Evolutionary conservation across 2,888 invertebrate genomes (phyloP).

Genomic region (Diarsia rubi): DNA sequence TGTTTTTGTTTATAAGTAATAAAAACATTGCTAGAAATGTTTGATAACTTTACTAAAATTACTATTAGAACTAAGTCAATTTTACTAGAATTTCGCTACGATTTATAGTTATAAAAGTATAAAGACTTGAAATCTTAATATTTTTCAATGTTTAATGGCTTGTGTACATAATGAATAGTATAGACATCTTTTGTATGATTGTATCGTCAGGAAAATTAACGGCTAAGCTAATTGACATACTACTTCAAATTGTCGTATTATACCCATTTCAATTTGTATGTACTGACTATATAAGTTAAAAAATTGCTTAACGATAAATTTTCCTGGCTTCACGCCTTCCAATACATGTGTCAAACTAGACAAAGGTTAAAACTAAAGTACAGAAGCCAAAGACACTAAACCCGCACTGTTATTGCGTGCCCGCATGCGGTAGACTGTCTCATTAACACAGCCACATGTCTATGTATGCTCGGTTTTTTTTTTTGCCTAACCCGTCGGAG

Average conservation of each 20-base stretch:
- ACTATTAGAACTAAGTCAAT: constrained; percentile 11
- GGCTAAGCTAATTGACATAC: background rate
- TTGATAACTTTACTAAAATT: constrained; percentile 32
- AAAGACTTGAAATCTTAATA: constrained; percentile 16
- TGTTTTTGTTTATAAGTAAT: constrained; percentile 12
- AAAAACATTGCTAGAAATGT: constrained; percentile 8
- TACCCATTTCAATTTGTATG: background rate
- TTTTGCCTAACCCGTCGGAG: no score
- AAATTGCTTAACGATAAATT: background rate
- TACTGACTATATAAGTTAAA: background rate
- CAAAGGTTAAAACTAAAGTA: background rate
- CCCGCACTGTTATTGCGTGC: background rate
- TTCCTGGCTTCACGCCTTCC: background rate
- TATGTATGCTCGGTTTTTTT: no score
- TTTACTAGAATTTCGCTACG: constrained; percentile 37
- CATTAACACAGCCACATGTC: no score
- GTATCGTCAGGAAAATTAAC: background rate
- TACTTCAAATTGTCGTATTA: background rate
- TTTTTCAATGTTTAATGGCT: constrained; percentile 11
- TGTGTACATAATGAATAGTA: background rate
- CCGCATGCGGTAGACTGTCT: constrained; percentile 34
- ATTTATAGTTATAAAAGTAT: constrained; percentile 17
- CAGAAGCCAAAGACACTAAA: background rate
- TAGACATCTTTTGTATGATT: constrained; percentile 12
- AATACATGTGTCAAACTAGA: background rate